These are phyloP conservation scores for Eulithis prunata DNA, from an alignment of 2,888 invertebrate species.

Conservation along the genomic window DNA sequence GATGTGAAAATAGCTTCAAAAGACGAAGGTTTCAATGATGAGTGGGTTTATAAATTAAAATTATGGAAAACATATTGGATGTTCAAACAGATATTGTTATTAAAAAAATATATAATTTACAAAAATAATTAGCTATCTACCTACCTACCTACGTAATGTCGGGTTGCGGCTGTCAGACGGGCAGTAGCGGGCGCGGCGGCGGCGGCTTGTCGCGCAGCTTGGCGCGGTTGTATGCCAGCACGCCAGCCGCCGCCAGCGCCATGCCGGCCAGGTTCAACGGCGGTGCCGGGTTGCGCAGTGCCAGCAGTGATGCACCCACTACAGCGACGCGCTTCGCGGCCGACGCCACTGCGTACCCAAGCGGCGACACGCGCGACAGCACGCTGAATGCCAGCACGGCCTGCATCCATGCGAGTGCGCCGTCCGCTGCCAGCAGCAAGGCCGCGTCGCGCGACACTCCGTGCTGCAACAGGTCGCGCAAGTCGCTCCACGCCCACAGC, in stretches of 20 bases:
- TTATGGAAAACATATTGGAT: too few relatives aligned
- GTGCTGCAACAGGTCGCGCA: conserved; percentile 47
- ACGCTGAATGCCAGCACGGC: conserved; percentile 98
- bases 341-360: conserved; percentile 98
- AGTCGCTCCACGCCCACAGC: conserved; percentile 85
- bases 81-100: neutral
- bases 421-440: conserved; percentile 85
- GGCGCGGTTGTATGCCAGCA: conserved; percentile 92
- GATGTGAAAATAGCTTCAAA: too few relatives aligned
- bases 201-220: conserved; percentile 45
- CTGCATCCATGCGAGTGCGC: conserved; percentile 96
- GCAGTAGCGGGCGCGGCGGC: conserved; percentile 47
- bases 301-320: conserved; percentile 93
- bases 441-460: conserved; percentile 41
- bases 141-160: too few relatives aligned
- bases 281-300: conserved; percentile 96
- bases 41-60: too few relatives aligned
- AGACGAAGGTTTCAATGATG: too few relatives aligned
- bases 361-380: conserved; percentile 94
- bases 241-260: conserved; percentile 94
- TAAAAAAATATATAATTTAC: conserved; percentile 4
- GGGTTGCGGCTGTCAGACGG: conserved; percentile 52
- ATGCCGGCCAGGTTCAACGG: conserved; percentile 94
- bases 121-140: too few relatives aligned
- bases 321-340: conserved; percentile 97